Base-by-base conservation (phyloP, 2,888 invertebrate species). In the Campaea margaritaria region DNA sequence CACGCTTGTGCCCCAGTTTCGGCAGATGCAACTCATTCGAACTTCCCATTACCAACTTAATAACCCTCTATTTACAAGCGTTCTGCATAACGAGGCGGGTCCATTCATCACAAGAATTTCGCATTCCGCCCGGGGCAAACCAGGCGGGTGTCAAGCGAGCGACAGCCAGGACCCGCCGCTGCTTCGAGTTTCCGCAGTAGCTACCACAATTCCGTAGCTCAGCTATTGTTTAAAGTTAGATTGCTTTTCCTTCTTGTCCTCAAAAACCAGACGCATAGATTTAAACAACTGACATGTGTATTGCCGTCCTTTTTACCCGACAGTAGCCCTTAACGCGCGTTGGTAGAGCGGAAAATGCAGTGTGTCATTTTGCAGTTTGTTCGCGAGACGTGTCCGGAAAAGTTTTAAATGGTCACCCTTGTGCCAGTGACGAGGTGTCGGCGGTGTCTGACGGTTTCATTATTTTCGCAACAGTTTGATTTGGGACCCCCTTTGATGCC, bases 221-320 rank as follows among this genome's bases (percentile, higher is more conserved):
- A 21, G 49, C 79, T 74, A 83, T 84, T 85, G 84, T 83, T 82
- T 78, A 74, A 86, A 85, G 79, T 84, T 86, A 82, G 83, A 87
- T 85, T 86, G 80, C 79, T 82, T 79, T 73, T 47, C 52, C 65
- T 61, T 69, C 73, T 74, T 74, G 62, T 62, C 53, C 62, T 52
- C 57, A 60, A 65, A 56, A 61, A 61, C 60, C 43, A 61, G 51
- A 52, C 62, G 50, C 58, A 58, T 62, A 53, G 58, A 52, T 64
- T 61, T 62, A 57, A 58, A 55, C 58, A 55, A 51, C 45, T 4
- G 39, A 39, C 28, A 42, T 38, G 31, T 41, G 31, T 15, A 38
- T 21, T 13, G 1, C 27, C 3, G 44, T 21, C 13, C 7, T 47
- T 55, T 47, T 54, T 51, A 36, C 11, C 34, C 53, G 16, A 63